These are phyloP conservation scores for Anser cygnoides DNA, from an alignment of 2,113 vertebrate genomes.

Conservation along the genomic window DNA sequence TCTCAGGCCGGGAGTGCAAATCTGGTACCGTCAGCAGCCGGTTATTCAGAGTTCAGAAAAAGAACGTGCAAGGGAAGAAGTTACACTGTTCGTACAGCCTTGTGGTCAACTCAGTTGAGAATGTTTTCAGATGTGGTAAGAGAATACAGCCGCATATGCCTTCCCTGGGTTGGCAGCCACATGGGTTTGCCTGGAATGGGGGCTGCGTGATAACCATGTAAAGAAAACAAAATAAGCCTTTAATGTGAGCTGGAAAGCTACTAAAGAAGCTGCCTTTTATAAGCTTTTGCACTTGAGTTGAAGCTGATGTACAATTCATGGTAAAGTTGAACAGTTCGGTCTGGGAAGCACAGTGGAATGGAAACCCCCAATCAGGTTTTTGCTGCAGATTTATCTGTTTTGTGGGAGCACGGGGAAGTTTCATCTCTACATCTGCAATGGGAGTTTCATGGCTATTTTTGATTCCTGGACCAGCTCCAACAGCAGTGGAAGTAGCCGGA, in stretches of 20 bases:
- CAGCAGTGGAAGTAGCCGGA: not conserved
- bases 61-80: not conserved
- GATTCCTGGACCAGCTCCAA: not conserved
- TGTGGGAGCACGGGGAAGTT: not conserved
- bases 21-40: not conserved
- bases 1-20: not conserved
- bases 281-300: not conserved
- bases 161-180: not conserved
- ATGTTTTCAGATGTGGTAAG: not conserved
- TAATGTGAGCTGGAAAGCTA: not conserved
- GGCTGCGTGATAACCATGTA: not conserved
- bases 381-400: not conserved
- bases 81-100: not conserved
- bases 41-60: not conserved
- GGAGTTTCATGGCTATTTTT: not conserved
- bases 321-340: not conserved
- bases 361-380: not conserved
- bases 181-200: not conserved
- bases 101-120: not conserved
- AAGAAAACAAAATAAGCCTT: not conserved
- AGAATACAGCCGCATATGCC: not conserved
- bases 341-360: not conserved
- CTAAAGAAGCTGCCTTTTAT: not conserved
- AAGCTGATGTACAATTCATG: not conserved
- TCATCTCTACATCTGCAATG: not conserved